Evolutionary conservation across 2,888 invertebrate genomes (phyloP).

Genomic region (Lasioglossum pauxillum): DNA sequence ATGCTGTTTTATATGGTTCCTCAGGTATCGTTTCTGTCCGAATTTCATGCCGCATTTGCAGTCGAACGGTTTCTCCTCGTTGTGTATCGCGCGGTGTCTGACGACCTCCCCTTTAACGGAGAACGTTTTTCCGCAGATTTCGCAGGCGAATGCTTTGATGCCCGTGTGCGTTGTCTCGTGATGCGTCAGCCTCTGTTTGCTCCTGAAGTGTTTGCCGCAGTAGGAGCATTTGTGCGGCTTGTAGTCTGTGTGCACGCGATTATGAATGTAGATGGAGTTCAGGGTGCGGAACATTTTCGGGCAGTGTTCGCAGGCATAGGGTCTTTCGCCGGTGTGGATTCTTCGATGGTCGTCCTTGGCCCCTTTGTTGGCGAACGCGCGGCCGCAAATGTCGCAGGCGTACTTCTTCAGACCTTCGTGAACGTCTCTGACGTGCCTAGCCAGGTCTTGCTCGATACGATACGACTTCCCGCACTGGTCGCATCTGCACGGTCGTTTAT

Average conservation of each 20-base stretch:
- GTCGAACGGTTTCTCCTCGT: constrained; percentile 82
- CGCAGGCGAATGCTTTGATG: constrained; percentile 84
- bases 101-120: constrained; percentile 85
- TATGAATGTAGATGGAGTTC: constrained; percentile 86
- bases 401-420: constrained; percentile 85
- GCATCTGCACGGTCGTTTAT: constrained; percentile 85
- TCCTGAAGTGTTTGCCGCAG: constrained; percentile 84
- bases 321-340: constrained; percentile 83
- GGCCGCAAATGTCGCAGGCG: constrained; percentile 85
- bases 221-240: constrained; percentile 84
- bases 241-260: constrained; percentile 82
- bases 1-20: constrained; percentile 82
- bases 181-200: constrained; percentile 83
- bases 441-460: constrained; percentile 82
- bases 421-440: constrained; percentile 85
- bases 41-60: constrained; percentile 85
- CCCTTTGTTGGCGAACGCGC: constrained; percentile 85
- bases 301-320: constrained; percentile 84
- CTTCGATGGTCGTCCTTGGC: constrained; percentile 86
- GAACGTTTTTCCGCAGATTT: constrained; percentile 85
- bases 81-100: constrained; percentile 85
- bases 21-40: constrained; percentile 86
- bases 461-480: constrained; percentile 78
- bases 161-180: constrained; percentile 85
- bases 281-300: constrained; percentile 85